Evolutionary conservation across 2,888 invertebrate genomes (phyloP).

Genomic region (Epinotia brunnichana): DNA sequence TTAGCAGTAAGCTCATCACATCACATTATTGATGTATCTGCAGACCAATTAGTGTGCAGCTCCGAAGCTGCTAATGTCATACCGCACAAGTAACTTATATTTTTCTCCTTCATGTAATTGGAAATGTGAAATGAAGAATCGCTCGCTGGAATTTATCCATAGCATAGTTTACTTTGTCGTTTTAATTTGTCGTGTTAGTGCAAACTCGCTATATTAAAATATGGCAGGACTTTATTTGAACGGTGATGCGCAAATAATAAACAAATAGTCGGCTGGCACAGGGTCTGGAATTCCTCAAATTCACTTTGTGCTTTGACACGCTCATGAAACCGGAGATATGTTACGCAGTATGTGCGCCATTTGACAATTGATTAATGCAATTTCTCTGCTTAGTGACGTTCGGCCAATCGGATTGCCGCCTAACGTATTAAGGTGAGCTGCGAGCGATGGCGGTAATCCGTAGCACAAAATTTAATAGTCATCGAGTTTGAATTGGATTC

Average conservation of each 20-base stretch:
- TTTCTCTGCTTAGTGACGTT: conserved; percentile 66
- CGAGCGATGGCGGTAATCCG: not conserved
- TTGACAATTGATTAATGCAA: conserved; percentile 82
- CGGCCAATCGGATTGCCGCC: conserved; percentile 57
- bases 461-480: conserved; percentile 10
- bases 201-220: conserved; percentile 41
- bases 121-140: conserved; percentile 32
- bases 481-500: not conserved
- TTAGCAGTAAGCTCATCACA: conserved; percentile 2
- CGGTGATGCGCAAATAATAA: conserved; percentile 42
- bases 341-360: conserved; percentile 61
- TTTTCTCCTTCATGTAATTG: conserved; percentile 31
- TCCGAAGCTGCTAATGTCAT: not conserved
- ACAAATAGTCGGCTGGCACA: conserved; percentile 34
- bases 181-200: conserved; percentile 41
- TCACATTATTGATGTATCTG: conserved; percentile 19
- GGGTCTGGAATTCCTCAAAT: conserved; percentile 52
- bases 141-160: conserved; percentile 36
- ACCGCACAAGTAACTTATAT: conserved; percentile 3
- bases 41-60: conserved; percentile 20
- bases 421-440: conserved; percentile 22
- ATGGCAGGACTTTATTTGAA: conserved; percentile 43
- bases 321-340: conserved; percentile 58
- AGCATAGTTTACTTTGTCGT: conserved; percentile 41
- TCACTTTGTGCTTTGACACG: conserved; percentile 60